These are phyloP conservation scores for Chalcosyrphus nemorum DNA, from an alignment of 2,888 invertebrate species.

Conservation along the genomic window DNA sequence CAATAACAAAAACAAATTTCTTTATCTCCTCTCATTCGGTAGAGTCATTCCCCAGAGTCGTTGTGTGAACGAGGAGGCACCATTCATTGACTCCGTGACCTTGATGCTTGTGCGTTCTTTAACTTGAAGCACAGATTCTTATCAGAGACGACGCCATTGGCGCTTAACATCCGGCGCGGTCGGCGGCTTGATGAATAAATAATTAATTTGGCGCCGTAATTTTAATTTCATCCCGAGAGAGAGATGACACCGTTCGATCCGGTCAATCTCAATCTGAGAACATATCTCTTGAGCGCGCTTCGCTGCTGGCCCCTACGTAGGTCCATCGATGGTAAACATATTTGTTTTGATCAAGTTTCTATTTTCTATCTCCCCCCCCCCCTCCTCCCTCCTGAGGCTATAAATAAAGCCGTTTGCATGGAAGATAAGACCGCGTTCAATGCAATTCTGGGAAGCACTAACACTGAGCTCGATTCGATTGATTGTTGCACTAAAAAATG, in stretches of 20 bases:
- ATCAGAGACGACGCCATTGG: conserved; percentile 19
- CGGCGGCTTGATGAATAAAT: conserved; percentile 41
- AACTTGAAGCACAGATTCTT: conserved; percentile 33
- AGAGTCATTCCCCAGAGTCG: not conserved
- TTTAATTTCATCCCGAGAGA: conserved; percentile 2
- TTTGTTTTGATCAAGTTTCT: not conserved
- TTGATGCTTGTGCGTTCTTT: conserved; percentile 26
- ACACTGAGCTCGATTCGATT: conserved; percentile 16
- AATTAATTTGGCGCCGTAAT: conserved; percentile 40
- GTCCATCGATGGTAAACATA: not conserved
- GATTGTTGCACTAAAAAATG: not conserved
- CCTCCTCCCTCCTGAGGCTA: not conserved
- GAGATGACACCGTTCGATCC: not conserved
- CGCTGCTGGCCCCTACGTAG: too few species aligned
- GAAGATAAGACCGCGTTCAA: not conserved
- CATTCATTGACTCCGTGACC: conserved; percentile 58
- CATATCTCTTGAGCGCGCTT: not conserved
- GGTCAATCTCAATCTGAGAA: not conserved
- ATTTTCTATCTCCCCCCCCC: not conserved
- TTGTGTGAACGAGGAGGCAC: not conserved
- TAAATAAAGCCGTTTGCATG: not conserved
- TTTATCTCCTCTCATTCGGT: not conserved
- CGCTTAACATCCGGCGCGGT: conserved; percentile 60
- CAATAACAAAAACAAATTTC: conserved; percentile 32
- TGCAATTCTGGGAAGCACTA: not conserved